phyloP scores from a whole-genome alignment of 2,888 invertebrate species.

The Anoplius nigerrimus region DNA sequence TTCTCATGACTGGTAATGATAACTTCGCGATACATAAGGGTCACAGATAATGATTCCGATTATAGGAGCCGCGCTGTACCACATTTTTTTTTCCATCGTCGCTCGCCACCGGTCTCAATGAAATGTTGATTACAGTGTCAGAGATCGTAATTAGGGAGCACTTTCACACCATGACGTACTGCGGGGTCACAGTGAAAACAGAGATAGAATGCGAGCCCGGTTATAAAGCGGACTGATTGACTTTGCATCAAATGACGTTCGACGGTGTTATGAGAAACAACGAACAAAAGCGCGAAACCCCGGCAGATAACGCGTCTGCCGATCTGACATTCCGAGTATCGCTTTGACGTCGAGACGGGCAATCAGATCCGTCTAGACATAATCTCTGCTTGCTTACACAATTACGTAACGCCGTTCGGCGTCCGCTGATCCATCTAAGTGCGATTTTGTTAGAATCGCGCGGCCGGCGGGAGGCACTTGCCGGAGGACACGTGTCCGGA shows the following conservation, averaged over 20 bases:
- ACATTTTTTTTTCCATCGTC: conserved; percentile 1
- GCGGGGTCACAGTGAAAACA: conserved; percentile 9
- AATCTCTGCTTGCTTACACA: conserved; percentile 41
- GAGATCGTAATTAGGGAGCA: conserved; percentile 20
- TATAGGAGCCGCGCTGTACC: conserved; percentile 28
- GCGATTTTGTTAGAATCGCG: background rate
- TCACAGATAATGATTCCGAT: conserved; percentile 36
- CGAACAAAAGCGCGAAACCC: conserved; percentile 15
- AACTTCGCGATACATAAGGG: conserved; percentile 29
- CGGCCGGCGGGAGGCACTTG: conserved; percentile 13
- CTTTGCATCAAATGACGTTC: background rate
- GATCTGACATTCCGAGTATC: conserved; percentile 35
- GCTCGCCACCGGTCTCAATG: conserved; percentile 3
- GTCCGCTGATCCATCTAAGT: conserved; percentile 6
- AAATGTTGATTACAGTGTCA: conserved; percentile 17
- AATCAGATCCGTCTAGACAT: conserved; percentile 40
- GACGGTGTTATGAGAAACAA: conserved; percentile 8
- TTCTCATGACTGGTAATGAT: conserved; percentile 27
- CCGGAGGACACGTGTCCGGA: conserved; percentile 40
- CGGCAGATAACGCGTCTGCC: conserved; percentile 26
- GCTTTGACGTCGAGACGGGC: conserved; percentile 36
- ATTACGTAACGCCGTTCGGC: conserved; percentile 21
- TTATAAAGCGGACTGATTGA: background rate
- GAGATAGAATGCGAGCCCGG: background rate
- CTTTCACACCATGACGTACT: conserved; percentile 11